Evolutionary conservation across 2,113 vertebrate genomes (phyloP).

Genomic region (Chelonoidis abingdonii): DNA sequence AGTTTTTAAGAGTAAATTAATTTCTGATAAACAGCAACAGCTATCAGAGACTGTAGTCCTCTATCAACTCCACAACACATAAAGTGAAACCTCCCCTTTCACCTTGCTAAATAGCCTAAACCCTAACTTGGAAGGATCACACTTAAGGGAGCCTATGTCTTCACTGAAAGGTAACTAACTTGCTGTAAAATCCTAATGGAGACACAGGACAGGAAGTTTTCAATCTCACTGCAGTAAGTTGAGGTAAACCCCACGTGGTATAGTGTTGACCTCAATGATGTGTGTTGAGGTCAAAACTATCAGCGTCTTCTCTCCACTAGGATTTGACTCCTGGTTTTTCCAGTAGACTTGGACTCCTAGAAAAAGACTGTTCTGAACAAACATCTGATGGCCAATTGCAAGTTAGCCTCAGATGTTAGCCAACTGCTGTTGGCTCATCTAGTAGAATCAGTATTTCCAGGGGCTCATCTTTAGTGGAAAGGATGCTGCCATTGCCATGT

Average conservation of each 20-base stretch:
- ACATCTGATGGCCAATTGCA: not conserved
- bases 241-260: not conserved
- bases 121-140: not conserved
- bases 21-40: not conserved
- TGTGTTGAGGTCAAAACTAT: not conserved
- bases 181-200: not conserved
- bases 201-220: not conserved
- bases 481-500: not conserved
- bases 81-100: not conserved
- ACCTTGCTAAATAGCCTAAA: not conserved
- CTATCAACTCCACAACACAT: not conserved
- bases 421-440: not conserved
- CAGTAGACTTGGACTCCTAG: not conserved
- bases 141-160: not conserved
- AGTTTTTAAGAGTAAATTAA: not conserved
- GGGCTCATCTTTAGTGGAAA: not conserved
- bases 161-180: not conserved
- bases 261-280: constrained; percentile 30
- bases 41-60: not conserved
- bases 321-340: constrained; percentile 50
- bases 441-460: constrained; percentile 68
- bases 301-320: not conserved
- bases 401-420: not conserved
- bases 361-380: not conserved
- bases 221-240: constrained; percentile 11